These are phyloP conservation scores for Cyclura pinguis DNA, from an alignment of 2,797 vertebrate species.

Conservation along the genomic window DNA sequence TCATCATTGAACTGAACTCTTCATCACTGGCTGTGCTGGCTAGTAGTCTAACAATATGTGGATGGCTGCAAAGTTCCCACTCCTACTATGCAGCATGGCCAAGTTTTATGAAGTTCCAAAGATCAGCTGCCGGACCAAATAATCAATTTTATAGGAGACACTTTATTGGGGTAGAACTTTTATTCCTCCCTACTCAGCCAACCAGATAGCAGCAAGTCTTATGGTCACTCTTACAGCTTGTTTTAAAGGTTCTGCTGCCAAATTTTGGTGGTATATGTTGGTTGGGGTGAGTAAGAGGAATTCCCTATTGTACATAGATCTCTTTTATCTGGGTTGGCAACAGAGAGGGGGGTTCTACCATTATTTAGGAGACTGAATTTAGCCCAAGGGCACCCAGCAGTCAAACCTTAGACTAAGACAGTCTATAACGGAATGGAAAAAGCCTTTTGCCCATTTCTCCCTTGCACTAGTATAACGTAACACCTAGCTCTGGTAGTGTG, in stretches of 20 bases:
- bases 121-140: neutral
- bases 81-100: neutral
- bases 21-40: too few species aligned
- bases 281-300: neutral
- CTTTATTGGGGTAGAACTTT: neutral
- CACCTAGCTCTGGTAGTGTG: neutral
- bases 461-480: neutral
- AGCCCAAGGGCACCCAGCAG: neutral
- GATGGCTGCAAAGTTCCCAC: too few species aligned
- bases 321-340: neutral
- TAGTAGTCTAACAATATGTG: too few species aligned
- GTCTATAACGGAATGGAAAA: neutral
- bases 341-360: neutral
- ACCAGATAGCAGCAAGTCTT: neutral
- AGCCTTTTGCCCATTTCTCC: too few species aligned
- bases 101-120: neutral
- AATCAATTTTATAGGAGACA: neutral
- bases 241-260: too few species aligned
- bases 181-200: neutral
- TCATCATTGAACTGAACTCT: too few species aligned
- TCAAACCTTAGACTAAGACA: rapidly evolving
- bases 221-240: neutral
- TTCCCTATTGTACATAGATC: neutral
- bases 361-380: neutral
- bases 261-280: neutral